A percentile compares a stretch with the other conserved stretches of the same genome.
Conservation (phyloP, 2,113 vertebrate genomes). For the Cryptotis parvus region DNA sequence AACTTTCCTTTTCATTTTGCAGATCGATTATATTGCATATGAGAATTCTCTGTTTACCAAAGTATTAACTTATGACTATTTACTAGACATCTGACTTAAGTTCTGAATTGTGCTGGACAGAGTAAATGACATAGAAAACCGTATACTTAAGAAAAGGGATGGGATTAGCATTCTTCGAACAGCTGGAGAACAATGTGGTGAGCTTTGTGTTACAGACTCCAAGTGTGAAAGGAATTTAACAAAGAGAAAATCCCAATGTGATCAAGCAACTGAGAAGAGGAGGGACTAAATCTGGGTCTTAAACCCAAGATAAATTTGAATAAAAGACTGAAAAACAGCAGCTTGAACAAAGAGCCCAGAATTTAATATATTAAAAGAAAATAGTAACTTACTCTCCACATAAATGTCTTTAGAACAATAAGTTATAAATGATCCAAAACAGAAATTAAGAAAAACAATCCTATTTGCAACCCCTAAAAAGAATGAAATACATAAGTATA, state of each 20-base stretch:
- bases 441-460: neutral
- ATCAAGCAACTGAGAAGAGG: neutral
- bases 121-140: neutral
- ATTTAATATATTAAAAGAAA: neutral
- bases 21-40: neutral
- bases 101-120: neutral
- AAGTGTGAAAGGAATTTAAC: neutral
- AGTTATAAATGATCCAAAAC: neutral
- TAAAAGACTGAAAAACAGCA: neutral
- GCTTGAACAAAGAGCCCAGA: neutral
- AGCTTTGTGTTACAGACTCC: neutral
- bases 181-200: neutral
- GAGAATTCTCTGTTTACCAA: neutral
- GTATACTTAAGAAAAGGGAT: neutral
- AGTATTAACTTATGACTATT: neutral
- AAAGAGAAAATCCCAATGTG: neutral
- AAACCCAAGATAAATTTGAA: neutral
- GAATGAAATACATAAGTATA: neutral
- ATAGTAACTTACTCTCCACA: neutral
- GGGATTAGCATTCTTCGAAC: neutral
- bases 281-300: neutral
- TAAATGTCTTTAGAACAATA: neutral
- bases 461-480: neutral
- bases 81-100: neutral
- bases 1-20: neutral